Conservation (phyloP, 2,113 vertebrate species). For the Trachemys scripta region DNA sequence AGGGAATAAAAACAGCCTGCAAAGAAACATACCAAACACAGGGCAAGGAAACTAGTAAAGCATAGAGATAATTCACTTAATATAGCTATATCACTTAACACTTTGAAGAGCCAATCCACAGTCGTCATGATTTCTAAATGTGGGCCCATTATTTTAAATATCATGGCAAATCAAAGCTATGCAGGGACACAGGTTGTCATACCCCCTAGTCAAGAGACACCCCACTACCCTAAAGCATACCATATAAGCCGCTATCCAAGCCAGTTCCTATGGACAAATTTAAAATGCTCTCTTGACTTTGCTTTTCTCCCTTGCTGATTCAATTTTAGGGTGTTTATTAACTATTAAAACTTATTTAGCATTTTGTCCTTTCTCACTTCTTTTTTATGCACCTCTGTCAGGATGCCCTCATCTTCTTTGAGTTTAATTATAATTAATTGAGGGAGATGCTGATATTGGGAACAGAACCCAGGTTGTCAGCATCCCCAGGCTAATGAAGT, state of each 20-base stretch:
- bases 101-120: neutral
- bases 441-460: conserved; percentile 58
- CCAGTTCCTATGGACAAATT: neutral
- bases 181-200: neutral
- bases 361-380: conserved; percentile 53
- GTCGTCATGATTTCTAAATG: neutral
- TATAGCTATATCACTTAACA: neutral
- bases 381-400: conserved; percentile 45
- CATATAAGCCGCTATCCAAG: neutral
- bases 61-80: neutral
- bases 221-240: neutral
- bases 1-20: neutral
- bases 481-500: conserved; percentile 50
- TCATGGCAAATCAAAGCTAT: neutral
- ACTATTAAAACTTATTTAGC: neutral
- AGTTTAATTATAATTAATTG: conserved; percentile 69
- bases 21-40: neutral
- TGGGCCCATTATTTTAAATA: neutral
- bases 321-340: neutral
- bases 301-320: neutral
- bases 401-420: neutral
- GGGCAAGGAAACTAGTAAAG: neutral
- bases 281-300: neutral
- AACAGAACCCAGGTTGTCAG: conserved; percentile 54
- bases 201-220: neutral